These are phyloP conservation scores for Tetragnatha montana DNA, from an alignment of 2,888 invertebrate species.

Conservation along the genomic window DNA sequence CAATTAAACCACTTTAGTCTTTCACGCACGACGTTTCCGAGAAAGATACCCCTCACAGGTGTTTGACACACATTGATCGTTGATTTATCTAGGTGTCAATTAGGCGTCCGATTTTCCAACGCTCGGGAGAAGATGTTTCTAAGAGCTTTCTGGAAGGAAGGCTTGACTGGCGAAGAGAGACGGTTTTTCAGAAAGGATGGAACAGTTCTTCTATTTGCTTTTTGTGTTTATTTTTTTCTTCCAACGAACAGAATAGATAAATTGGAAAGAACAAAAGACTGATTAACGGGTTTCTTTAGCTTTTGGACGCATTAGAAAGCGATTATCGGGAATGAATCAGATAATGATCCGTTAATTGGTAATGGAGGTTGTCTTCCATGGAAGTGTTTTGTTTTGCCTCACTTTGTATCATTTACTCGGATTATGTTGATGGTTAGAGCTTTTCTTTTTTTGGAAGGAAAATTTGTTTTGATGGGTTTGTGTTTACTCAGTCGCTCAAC, in stretches of 20 bases:
- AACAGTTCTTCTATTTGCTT: neutral
- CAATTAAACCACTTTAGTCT: neutral
- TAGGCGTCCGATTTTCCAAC: constrained; percentile 21
- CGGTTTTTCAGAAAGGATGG: neutral
- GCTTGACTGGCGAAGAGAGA: constrained; percentile 12
- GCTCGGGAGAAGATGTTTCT: neutral
- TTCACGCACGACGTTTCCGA: neutral
- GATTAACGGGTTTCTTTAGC: neutral
- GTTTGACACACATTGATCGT: constrained; percentile 31
- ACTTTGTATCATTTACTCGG: neutral
- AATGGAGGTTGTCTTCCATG: neutral
- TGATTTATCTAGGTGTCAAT: constrained; percentile 26
- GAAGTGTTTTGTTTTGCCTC: neutral
- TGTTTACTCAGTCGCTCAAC: no score
- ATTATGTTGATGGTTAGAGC: no score
- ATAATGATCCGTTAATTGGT: neutral
- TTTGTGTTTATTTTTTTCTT: neutral
- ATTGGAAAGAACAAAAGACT: neutral
- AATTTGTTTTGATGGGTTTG: no score
- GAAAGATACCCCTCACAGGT: constrained; percentile 6
- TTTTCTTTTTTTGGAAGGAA: no score
- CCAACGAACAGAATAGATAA: neutral
- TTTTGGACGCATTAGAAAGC: neutral
- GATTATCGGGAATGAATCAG: neutral
- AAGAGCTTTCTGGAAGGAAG: neutral